These are phyloP conservation scores for Tamandua tetradactyla DNA, from an alignment of 2,797 vertebrate genomes.

Conservation along the genomic window DNA sequence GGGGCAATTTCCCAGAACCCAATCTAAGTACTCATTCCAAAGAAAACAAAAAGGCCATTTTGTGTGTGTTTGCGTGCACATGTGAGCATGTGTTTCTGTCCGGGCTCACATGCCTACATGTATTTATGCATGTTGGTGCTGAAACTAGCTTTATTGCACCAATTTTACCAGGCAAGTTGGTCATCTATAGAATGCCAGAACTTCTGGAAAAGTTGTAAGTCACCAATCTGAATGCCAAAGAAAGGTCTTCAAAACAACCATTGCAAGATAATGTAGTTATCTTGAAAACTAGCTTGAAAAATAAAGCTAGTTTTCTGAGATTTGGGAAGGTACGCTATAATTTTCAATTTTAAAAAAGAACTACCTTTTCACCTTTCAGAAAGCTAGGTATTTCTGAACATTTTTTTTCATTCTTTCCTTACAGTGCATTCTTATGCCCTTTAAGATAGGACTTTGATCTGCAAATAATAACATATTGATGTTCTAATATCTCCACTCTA, in stretches of 20 bases:
- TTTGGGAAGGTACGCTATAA: not conserved
- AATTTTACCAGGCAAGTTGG: not conserved
- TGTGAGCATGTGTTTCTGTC: not conserved
- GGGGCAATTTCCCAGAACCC: slow-evolving; percentile 10
- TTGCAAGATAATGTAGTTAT: slow-evolving; percentile 39
- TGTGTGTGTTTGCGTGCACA: not conserved
- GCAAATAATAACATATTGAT: slow-evolving; percentile 42
- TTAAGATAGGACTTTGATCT: slow-evolving; percentile 22
- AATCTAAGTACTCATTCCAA: slow-evolving; percentile 34
- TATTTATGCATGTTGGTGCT: not conserved
- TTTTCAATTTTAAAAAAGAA: slow-evolving; percentile 35
- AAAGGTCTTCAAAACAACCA: not conserved
- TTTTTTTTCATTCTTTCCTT: slow-evolving; percentile 55
- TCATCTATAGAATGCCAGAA: not conserved
- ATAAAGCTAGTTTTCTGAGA: too few species aligned
- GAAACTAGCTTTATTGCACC: not conserved
- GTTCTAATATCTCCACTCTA: not conserved
- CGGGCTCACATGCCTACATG: not conserved
- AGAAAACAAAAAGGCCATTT: slow-evolving; percentile 49
- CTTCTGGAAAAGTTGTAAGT: not conserved
- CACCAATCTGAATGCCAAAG: not conserved
- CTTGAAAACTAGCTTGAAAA: too few species aligned
- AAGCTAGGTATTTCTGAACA: not conserved
- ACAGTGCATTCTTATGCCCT: not conserved
- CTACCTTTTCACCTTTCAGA: slow-evolving; percentile 38